Percentiles rank a stretch among this genome's conserved stretches.
phyloP scores from a whole-genome alignment of 2,113 vertebrate species.

The Nanger granti region DNA sequence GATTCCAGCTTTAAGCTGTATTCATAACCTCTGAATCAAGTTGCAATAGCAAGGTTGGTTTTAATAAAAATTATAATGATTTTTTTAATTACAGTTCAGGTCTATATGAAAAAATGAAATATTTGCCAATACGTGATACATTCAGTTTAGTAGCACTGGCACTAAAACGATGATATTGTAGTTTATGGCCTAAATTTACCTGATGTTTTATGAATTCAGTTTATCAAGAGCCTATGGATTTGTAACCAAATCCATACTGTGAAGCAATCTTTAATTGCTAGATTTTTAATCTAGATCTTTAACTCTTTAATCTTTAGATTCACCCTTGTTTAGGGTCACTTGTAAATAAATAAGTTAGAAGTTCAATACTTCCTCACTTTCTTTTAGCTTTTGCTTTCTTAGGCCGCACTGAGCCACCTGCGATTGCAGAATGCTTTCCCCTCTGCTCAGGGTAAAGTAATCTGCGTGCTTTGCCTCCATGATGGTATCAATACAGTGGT shows the following conservation, averaged over 20 bases:
- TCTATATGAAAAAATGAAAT: background rate
- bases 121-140: background rate
- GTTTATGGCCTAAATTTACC: background rate
- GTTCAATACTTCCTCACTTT: background rate
- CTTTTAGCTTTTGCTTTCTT: background rate
- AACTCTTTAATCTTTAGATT: background rate
- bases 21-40: background rate
- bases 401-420: background rate
- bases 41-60: background rate
- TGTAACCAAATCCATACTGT: background rate
- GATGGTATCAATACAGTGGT: background rate
- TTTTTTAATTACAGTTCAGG: background rate
- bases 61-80: background rate
- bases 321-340: background rate
- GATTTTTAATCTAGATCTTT: background rate
- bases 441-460: background rate
- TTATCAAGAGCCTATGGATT: background rate
- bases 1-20: background rate
- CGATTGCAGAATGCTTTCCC: too few species aligned
- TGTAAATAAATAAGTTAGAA: background rate
- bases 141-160: background rate
- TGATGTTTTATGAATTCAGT: background rate
- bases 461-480: background rate
- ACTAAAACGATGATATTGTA: background rate
- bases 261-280: background rate